Evolutionary conservation across 2,888 invertebrate genomes (phyloP), one percentile per base, ranked within the genome.

Genomic region (Eilema caniola): DNA sequence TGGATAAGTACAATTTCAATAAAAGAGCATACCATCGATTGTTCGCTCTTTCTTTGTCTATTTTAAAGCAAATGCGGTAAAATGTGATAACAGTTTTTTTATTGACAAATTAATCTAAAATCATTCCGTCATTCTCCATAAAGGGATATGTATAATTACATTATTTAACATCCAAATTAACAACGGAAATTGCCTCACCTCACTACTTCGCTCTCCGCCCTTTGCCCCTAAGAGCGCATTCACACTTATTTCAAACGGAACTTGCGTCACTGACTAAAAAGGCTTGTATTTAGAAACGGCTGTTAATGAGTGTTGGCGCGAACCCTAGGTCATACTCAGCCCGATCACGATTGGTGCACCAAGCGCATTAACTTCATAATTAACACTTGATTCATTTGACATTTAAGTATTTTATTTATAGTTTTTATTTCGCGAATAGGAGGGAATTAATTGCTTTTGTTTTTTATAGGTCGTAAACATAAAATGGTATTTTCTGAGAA

Each of bases 271-370:
- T 28, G n/a, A 41, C 37, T 41, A 24, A 67, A 64, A 71, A 69
- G 69, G 63, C 47, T 24, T 57, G 37, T 62, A 47, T 60, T 74
- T n/a, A 62, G 57, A 62, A 68, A 68, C 53, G 7, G 16, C 56
- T 16, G 53, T 67, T 74, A 74, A 71, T 69, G 66, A 66, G 65
- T 57, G 28, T 66, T 62, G 60, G 61, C 37, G 57, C 28, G 24
- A 59, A 66, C 59, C 59, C 25, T 53, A n/a, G 64, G 47, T 64
- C 64, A 53, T 14, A 28, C 33, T 57, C 20, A 56, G 20, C 20
- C n/a, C 56, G 33, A 41, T 41, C 59, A 28, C 57, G 16, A 63
- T 23, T 20, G 41, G 14, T 25, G 12, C 37, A 37, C 28, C 47
- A 11, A 53, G 25, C 20, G 28, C 24, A 23, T 31, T 33, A 12